These are phyloP conservation scores for Alviniconcha strummeri DNA, from an alignment of 2,888 invertebrate species.

Conservation along the genomic window DNA sequence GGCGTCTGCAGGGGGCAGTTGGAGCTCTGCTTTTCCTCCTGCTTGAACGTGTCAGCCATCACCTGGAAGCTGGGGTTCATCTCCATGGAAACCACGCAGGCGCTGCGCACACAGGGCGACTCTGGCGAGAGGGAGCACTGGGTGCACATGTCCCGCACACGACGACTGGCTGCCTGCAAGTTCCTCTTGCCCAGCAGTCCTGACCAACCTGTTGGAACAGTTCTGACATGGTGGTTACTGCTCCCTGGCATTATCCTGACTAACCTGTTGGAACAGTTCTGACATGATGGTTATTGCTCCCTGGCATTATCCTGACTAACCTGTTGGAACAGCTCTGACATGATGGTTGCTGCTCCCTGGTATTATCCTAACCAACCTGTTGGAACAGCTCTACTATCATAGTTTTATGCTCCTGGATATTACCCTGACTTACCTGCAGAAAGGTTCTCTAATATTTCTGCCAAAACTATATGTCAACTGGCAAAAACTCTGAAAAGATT, in stretches of 20 bases:
- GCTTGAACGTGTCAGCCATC: constrained; percentile 71
- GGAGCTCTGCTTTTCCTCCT: constrained; percentile 69
- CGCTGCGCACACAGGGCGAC: constrained; percentile 94
- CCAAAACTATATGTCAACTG: too few species aligned
- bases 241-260: constrained; percentile 80
- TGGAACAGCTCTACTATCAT: constrained; percentile 17
- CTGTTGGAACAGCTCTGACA: constrained; percentile 67
- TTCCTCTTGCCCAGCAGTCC: constrained; percentile 94
- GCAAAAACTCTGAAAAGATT: too few species aligned
- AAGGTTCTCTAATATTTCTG: too few species aligned
- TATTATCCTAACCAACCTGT: constrained; percentile 79
- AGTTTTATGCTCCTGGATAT: too few species aligned
- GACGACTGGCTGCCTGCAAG: constrained; percentile 88
- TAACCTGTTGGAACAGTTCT: constrained; percentile 79
- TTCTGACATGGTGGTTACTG: too few species aligned
- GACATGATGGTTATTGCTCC: too few species aligned
- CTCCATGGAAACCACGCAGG: constrained; percentile 97
- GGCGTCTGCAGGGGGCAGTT: constrained; percentile 86
- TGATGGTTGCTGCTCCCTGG: too few species aligned
- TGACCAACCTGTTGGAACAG: constrained; percentile 84
- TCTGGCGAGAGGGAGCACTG: constrained; percentile 88
- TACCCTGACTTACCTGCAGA: too few species aligned
- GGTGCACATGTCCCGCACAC: constrained; percentile 91
- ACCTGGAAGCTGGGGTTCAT: constrained; percentile 85
- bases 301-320: constrained; percentile 84